Percentiles rank a stretch among this genome's conserved stretches.
These are phyloP conservation scores for Onychomys arenicola DNA, from an alignment of 2,797 vertebrate genomes.

Conservation along the genomic window DNA sequence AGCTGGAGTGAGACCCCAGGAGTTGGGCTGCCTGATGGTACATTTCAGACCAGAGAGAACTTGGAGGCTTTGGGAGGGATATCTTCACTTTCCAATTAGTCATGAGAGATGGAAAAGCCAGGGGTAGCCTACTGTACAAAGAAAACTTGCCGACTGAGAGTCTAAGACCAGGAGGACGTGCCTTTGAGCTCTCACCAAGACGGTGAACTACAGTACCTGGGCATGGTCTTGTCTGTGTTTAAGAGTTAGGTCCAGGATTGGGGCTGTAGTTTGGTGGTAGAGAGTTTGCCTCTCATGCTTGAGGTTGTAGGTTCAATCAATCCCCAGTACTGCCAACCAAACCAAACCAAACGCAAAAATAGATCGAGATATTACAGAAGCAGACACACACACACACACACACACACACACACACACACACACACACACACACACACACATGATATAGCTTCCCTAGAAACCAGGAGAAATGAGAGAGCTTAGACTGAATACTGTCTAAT, in stretches of 20 bases:
- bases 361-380: not conserved
- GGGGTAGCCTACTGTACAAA: not conserved
- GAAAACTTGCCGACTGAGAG: not conserved
- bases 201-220: not conserved
- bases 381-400: too few species aligned
- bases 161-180: not conserved
- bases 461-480: not conserved
- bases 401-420: not conserved
- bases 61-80: not conserved
- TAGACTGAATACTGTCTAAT: not conserved
- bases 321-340: not conserved
- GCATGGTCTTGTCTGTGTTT: not conserved
- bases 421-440: not conserved
- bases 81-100: not conserved
- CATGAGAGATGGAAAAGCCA: not conserved
- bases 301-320: not conserved
- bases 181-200: not conserved
- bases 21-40: not conserved
- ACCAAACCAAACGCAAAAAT: not conserved
- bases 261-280: not conserved
- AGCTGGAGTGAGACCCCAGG: not conserved
- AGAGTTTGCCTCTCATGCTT: not conserved
- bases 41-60: not conserved
- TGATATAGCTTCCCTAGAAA: not conserved
- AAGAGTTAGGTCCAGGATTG: not conserved